Base-by-base conservation (phyloP, 2,797 vertebrate genomes). In the Enteromius viviparus region DNA sequence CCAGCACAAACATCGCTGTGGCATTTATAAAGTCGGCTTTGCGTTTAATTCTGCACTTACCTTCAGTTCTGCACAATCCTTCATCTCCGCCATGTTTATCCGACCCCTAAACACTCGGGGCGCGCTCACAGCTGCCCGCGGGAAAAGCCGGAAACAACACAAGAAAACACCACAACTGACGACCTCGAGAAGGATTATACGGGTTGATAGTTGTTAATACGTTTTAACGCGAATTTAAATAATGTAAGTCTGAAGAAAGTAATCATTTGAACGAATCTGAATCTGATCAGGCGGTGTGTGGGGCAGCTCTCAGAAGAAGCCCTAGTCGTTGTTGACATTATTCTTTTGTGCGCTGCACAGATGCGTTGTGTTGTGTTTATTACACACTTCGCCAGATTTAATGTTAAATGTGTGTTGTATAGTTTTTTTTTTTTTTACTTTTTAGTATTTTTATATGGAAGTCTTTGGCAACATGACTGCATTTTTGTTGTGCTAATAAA, bases 1-100 rank as follows among this genome's bases (percentile, higher is more conserved):
- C 14, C 19, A 32, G 15, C 2, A 49, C 7, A 81, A 7, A 32
- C 69, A 12, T 6, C 11, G 14, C 29, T 3, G 42, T 64, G 69
- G 37, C 55, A 14, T 51, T 17, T 40, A 4, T 37, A 23, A 14
- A 2, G 2, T 7, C 17, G 9, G 34, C 10, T 12, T 37, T 6
- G 23, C 0, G 34, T 12, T 58, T 17, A 60, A 64, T 21, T 62
- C 60, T 71, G 3, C 40, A 83, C 81, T 58, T 68, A 88, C 85
- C 87, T 76, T 65, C 74, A 42, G 37, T 4, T 72, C 81, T 32
- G 69, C 40, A 47, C 79, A 75, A 53, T 79, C 69, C 71, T 78
- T 85, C 78, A 80, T 45, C 17, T 91, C 87, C 87, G 89, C 88
- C 90, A 91, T 90, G 85, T 85, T 88, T 87, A 84, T 77, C 62